Base-by-base conservation (phyloP, 1,140 invertebrate genomes). In the Dryas iulia region DNA sequence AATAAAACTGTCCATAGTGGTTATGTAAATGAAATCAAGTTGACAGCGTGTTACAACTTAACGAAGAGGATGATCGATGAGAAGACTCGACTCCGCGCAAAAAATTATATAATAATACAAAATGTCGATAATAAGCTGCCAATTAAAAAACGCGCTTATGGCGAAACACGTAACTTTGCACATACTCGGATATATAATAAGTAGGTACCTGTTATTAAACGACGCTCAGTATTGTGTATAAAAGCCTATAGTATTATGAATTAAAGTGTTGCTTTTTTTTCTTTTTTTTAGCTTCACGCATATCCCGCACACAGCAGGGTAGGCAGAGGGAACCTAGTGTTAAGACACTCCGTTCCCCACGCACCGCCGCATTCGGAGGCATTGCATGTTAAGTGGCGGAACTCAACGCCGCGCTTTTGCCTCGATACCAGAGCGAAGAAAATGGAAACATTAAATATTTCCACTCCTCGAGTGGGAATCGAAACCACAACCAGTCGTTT, bases 21-120 rank as follows among this genome's bases (percentile, higher is more conserved):
- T 47, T 47, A 47, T 47, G 39, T 21, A 47, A 47, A 47, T 47
- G 39, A 47, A 47, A 47, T 47, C 39, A 47, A 47, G 39, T 18
- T 47, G 39, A 47, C 39, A 47, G 39, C 39, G 39, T 3, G 39
- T 47, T 47, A 47, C 39, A 47, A 47, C 39, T 47, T 47, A 47
- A 47, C 39, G 39, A 47, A 47, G 18, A 47, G 39, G n/a, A 47
- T 47, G 39, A 47, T 47, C 39, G 39, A 47, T 47, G 39, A 47
- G 18, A 18, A 47, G 39, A 47, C 39, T 47, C 39, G 39, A 18
- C 39, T 47, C n/a, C 14, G 39, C 7, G 18, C 39, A 47, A 47
- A 47, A 47, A 47, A 47, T 47, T 18, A 39, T 47, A 47, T 47
- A 18, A 47, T 14, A 47, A 47, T 8, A 47, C 39, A 10, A 47